A percentile compares a stretch with the other conserved stretches of the same genome.
These are phyloP conservation scores for Campodea augens DNA, from an alignment of 1,140 invertebrate genomes.

Conservation along the genomic window DNA sequence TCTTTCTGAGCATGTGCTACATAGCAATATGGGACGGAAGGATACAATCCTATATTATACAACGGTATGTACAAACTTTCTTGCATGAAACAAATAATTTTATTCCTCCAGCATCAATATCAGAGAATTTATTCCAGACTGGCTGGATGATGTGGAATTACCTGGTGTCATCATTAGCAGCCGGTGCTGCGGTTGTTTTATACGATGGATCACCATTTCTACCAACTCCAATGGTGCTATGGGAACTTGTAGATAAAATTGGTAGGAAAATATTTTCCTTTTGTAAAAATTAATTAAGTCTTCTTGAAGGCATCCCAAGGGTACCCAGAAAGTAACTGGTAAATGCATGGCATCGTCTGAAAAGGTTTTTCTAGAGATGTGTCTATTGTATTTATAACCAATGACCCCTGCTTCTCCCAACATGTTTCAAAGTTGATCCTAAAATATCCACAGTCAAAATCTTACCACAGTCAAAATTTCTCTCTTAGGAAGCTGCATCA, in stretches of 20 bases:
- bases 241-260: conserved; percentile 32
- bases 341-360: too few relatives aligned
- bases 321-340: too few relatives aligned
- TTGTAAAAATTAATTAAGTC: too few relatives aligned
- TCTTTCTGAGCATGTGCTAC: conserved; percentile 34
- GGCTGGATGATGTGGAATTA: conserved; percentile 50
- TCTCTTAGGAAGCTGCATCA: too few relatives aligned
- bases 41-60: conserved; percentile 40
- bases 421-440: too few relatives aligned
- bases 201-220: conserved; percentile 38
- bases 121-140: conserved; percentile 19
- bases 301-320: too few relatives aligned
- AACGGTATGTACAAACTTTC: conserved; percentile 29
- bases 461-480: too few relatives aligned
- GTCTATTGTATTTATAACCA: too few relatives aligned
- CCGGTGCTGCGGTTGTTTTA: conserved; percentile 32
- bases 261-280: too few relatives aligned
- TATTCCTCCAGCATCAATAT: background rate
- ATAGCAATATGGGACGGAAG: conserved; percentile 27
- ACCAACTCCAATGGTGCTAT: conserved; percentile 28
- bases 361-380: too few relatives aligned
- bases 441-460: too few relatives aligned
- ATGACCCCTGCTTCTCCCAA: too few relatives aligned
- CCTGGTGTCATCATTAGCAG: conserved; percentile 24
- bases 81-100: background rate